Base-by-base conservation (phyloP, 2,888 invertebrate genomes). In the Tromatobia lineatoria region DNA sequence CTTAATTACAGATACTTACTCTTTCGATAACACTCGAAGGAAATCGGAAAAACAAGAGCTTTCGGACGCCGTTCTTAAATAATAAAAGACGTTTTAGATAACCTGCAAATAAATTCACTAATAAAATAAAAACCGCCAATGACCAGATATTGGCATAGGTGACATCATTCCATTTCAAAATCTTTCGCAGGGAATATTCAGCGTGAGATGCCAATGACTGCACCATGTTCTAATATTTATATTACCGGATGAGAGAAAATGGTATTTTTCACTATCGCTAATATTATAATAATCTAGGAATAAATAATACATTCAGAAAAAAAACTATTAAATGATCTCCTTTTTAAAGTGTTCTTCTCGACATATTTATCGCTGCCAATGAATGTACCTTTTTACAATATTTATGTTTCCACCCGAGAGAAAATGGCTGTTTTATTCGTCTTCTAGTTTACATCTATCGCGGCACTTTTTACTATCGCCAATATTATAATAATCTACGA, bases 401-500 rank as follows among this genome's bases (percentile, higher is more conserved):
- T 52, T 52, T 52, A 52, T 52, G 18, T n/a, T 18, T 52, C 20
- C 18, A 18, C 15, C 18, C 50, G n/a, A 52, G 50, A 18, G 50
- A n/a, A 52, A 52, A 20, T 52, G 1, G 8, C 50, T n/a, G 7
- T 52, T 52, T 52, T 52, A 59, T 59, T 59, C 34, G 25, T 29
- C 34, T n/a, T 4, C 45, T 69, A 59, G 52, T 70, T 71, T 25
- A 38, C 25, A 25, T 54, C 59, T 71, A 70, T 42, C 50, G n/a
- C 38, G 15, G 20, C 23, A 50, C 59, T 23, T 20, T 18, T 13
- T 10, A 20, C 20, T 64, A 42, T 64, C 64, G 45, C 66, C 20
- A 59, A 80, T 69, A 64, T 34, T 38, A 67, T 50, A 54, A 69
- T 80, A 38, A 38, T 64, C 38, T 18, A 38, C 18, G 20, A 3